A percentile compares a stretch with the other conserved stretches of the same genome.
Conservation (phyloP, 92 coral and sea anemone genomes). For the Blastomussa wellsi region DNA sequence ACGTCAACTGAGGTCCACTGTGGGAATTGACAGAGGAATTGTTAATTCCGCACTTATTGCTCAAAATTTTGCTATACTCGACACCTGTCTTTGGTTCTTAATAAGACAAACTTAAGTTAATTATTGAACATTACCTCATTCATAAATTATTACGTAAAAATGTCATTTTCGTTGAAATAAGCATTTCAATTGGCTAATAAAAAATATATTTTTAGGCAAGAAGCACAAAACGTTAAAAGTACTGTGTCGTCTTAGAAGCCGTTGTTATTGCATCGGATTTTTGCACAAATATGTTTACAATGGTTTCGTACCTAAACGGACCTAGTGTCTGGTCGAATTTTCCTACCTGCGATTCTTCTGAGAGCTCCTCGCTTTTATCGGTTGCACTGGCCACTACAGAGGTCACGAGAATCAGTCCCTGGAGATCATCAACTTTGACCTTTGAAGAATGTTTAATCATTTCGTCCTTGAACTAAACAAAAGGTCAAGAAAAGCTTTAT, state of each 20-base stretch:
- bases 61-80: background rate
- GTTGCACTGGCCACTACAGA: constrained; percentile 86
- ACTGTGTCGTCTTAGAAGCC: background rate
- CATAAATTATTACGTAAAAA: too few relatives aligned
- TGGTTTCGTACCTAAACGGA: background rate
- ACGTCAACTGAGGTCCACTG: constrained; percentile 71
- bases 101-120: too few relatives aligned
- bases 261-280: background rate
- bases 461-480: constrained; percentile 72
- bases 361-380: constrained; percentile 72
- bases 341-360: constrained; percentile 77
- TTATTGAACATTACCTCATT: too few relatives aligned
- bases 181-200: too few relatives aligned
- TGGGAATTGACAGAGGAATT: background rate
- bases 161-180: too few relatives aligned
- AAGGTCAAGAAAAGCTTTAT: background rate
- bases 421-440: constrained; percentile 74
- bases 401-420: constrained; percentile 76
- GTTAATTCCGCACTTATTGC: too few relatives aligned
- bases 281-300: too few relatives aligned
- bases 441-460: constrained; percentile 77
- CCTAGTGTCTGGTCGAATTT: background rate
- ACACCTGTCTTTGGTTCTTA: background rate
- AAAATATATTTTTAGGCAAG: background rate
- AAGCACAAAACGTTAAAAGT: background rate